phyloP scores from a whole-genome alignment of 2,113 vertebrate genomes.

The Eulemur macaco region DNA sequence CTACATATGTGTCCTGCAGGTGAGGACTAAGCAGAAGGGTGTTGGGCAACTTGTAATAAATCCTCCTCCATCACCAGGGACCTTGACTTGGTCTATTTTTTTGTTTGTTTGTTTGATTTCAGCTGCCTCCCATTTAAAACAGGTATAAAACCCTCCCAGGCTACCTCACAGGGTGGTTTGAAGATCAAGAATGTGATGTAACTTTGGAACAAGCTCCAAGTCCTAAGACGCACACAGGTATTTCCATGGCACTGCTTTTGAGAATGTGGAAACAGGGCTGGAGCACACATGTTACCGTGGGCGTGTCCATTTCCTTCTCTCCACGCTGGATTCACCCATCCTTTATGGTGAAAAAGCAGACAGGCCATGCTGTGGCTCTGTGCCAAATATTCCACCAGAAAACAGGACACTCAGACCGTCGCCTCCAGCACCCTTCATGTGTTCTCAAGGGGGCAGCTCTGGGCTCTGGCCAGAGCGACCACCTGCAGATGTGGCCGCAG shows the following conservation, averaged over 20 bases:
- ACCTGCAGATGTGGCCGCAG: too few species aligned
- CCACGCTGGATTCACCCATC: background rate
- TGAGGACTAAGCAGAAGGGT: background rate
- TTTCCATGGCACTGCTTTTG: background rate
- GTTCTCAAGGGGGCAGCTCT: background rate
- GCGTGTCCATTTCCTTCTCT: background rate
- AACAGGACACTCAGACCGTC: background rate
- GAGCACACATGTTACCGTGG: background rate
- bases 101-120: background rate
- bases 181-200: background rate
- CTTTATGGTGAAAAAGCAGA: too few species aligned
- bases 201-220: background rate
- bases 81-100: background rate
- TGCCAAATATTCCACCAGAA: background rate
- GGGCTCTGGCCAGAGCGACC: background rate
- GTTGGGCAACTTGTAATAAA: too few species aligned
- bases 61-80: background rate
- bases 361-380: background rate
- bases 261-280: too few species aligned
- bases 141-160: too few species aligned
- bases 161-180: background rate
- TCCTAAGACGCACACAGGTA: background rate
- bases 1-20: background rate
- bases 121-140: background rate
- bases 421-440: background rate